Conservation (phyloP, 1,140 invertebrate genomes). For the Megathymus violae region DNA sequence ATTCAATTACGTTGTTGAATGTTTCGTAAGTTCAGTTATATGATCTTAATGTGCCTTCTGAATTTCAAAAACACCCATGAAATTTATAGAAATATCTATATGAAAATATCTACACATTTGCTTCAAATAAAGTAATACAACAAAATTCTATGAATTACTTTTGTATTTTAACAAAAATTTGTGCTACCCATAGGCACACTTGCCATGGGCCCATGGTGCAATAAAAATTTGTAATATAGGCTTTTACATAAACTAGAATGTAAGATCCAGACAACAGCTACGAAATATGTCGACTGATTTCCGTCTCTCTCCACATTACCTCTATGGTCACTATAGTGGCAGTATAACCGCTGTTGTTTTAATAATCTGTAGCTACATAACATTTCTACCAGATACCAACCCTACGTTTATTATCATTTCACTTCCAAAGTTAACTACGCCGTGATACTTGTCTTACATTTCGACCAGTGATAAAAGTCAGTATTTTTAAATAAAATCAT, state of each 20-base stretch:
- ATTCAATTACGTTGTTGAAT: no score
- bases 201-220: not conserved
- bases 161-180: not conserved
- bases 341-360: not conserved
- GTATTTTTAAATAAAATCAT: constrained; percentile 20
- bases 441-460: constrained; percentile 11
- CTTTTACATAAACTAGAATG: no score
- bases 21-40: not conserved
- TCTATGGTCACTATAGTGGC: no score
- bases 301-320: no score
- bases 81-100: no score
- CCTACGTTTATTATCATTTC: constrained; percentile 30
- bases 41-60: not conserved
- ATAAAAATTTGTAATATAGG: not conserved
- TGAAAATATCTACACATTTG: no score
- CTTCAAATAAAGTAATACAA: not conserved
- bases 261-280: no score
- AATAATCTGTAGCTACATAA: not conserved
- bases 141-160: not conserved
- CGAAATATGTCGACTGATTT: no score
- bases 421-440: constrained; percentile 23
- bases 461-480: constrained; percentile 10
- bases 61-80: no score
- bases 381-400: constrained; percentile 11
- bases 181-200: not conserved